Percentiles rank a stretch among this genome's conserved stretches.
Evolutionary conservation across 2,888 invertebrate genomes (phyloP).

Genomic region (Tridacna gigas): DNA sequence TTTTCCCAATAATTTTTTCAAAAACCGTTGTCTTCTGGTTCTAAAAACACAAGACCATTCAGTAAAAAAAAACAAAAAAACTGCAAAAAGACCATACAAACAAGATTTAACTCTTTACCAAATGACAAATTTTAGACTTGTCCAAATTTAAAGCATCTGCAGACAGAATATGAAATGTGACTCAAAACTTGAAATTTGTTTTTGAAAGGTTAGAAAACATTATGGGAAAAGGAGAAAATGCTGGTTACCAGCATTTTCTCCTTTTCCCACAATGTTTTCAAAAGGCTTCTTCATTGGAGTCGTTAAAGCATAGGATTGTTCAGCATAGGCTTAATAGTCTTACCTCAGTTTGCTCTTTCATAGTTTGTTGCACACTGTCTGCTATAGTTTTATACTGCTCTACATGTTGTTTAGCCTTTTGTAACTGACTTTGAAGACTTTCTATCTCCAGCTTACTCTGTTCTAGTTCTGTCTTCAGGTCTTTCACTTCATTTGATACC

Average conservation of each 20-base stretch:
- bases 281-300: neutral
- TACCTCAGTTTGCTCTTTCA: conserved; percentile 83
- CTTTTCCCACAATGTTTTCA: conserved; percentile 15
- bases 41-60: no score
- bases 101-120: no score
- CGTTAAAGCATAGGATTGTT: no score
- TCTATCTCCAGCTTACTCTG: conserved; percentile 63
- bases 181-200: no score
- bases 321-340: conserved; percentile 27
- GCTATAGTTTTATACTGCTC: conserved; percentile 94
- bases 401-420: conserved; percentile 90
- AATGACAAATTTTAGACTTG: no score
- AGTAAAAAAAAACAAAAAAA: no score
- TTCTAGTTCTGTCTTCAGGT: conserved; percentile 76
- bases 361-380: conserved; percentile 88
- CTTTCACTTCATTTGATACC: conserved; percentile 71
- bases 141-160: no score
- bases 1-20: no score
- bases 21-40: no score
- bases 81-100: no score
- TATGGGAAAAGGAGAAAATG: conserved; percentile 1
- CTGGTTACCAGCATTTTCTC: neutral
- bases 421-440: conserved; percentile 87
- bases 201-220: conserved; percentile 15
- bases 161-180: no score